Conservation (phyloP, 1,140 invertebrate genomes). For the Drusus annulatus region DNA sequence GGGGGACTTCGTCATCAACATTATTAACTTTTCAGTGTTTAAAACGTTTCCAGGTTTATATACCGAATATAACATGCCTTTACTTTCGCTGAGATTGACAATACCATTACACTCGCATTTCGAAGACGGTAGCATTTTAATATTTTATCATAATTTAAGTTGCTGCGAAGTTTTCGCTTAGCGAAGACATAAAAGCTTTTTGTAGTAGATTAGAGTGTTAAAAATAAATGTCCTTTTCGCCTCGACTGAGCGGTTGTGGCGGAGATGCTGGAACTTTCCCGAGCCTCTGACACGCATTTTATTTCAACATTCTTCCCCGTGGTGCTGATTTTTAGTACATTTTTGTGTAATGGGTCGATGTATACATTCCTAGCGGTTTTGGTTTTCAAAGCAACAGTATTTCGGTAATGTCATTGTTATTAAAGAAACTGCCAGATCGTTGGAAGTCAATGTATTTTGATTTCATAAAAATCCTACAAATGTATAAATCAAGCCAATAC, state of each 20-base stretch:
- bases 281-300: conserved; percentile 10
- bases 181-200: conserved; percentile 49
- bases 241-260: not conserved
- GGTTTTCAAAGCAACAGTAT: too few species aligned
- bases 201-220: conserved; percentile 43
- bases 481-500: too few species aligned
- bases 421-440: too few species aligned
- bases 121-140: conserved; percentile 44
- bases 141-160: conserved; percentile 58
- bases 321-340: too few species aligned
- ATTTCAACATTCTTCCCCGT: not conserved
- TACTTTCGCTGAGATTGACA: conserved; percentile 50
- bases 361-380: too few species aligned
- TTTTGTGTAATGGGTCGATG: too few species aligned
- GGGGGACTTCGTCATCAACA: not conserved
- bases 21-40: conserved; percentile 28
- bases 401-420: too few species aligned
- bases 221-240: conserved; percentile 38
- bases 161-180: conserved; percentile 43
- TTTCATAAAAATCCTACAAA: too few species aligned
- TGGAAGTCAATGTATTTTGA: too few species aligned
- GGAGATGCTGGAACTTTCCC: not conserved
- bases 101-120: conserved; percentile 51
- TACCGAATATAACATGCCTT: conserved; percentile 14
- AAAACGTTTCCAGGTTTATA: conserved; percentile 21